These are phyloP conservation scores for Brachynemurus nebulosus DNA, from an alignment of 2,888 invertebrate species.

Conservation along the genomic window DNA sequence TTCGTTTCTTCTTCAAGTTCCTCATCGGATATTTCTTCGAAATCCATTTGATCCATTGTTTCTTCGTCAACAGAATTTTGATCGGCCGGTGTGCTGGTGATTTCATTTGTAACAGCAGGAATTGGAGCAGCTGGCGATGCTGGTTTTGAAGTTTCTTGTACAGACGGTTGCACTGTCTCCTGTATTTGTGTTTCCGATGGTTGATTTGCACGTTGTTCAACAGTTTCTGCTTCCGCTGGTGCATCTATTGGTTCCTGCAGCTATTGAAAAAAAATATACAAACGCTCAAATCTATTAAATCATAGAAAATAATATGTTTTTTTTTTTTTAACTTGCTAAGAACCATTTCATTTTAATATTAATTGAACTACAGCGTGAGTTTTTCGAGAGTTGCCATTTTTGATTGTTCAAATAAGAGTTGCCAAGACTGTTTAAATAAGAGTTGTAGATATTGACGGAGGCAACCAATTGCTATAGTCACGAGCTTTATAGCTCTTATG, in stretches of 20 bases:
- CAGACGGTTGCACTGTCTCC: conserved; percentile 17
- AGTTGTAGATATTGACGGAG: too few relatives aligned
- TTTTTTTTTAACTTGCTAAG: too few relatives aligned
- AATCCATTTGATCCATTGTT: conserved; percentile 60
- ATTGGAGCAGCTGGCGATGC: conserved; percentile 25
- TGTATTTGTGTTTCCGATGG: conserved; percentile 24
- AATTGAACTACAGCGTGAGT: too few relatives aligned
- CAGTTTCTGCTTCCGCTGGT: conserved; percentile 21
- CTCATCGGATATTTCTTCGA: conserved; percentile 83
- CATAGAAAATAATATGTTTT: too few relatives aligned
- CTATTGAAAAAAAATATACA: conserved; percentile 5
- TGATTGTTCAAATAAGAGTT: too few relatives aligned
- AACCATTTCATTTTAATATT: too few relatives aligned
- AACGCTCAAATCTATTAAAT: background rate
- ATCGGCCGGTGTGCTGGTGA: conserved; percentile 16
- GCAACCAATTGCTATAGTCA: too few relatives aligned
- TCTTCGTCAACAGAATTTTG: conserved; percentile 52
- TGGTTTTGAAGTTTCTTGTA: too few relatives aligned
- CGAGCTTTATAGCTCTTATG: too few relatives aligned
- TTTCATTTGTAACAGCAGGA: conserved; percentile 16
- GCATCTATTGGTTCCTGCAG: conserved; percentile 15
- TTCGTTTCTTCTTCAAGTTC: conserved; percentile 73
- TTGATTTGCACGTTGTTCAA: conserved; percentile 20
- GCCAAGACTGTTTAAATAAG: too few relatives aligned
- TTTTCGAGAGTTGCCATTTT: too few relatives aligned